Base-by-base conservation (phyloP, 2,797 vertebrate genomes). In the Distichodus sexfasciatus region DNA sequence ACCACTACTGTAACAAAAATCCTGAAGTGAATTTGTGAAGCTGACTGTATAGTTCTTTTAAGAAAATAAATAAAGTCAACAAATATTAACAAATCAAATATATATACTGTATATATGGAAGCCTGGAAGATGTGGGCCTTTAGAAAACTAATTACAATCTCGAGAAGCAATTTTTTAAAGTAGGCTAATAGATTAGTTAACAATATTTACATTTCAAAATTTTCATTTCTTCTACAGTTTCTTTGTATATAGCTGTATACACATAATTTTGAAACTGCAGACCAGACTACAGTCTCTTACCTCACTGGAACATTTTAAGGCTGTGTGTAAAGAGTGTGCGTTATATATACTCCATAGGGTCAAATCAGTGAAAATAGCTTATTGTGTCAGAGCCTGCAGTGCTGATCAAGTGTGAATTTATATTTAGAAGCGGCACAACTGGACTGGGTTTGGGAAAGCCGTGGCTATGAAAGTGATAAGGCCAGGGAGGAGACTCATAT, bases 341-440 rank as follows among this genome's bases (percentile, higher is more conserved):
- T 23, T 71, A 57, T 72, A 72, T 66, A 68, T 68, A 59, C 47
- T 60, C 36, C 36, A 55, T 68, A 41, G 73, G 33, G 64, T 71
- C 55, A 76, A 82, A 81, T 84, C 72, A 72, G 73, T 79, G 77
- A 76, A 85, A 87, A 86, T 78, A 88, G 82, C 76, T 72, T 76
- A 82, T 85, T 87, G 84, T 83, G 82, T 83, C 85, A 84, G 73
- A 69, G 82, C 50, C 41, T 19, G 26, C 77, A 79, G 71, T 55
- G 58, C 73, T 84, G 85, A 88, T 90, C 82, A 82, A 81, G 81
- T 79, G 76, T 68, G 71, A 73, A 43, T 80, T 88, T 92, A 90
- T 87, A 88, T 90, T 87, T 91, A 91, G 88, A 77, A 76, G 71
- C 70, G 74, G 64, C 87, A 89, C 89, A 90, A 90, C 87, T 88